Base-by-base conservation (phyloP, 2,113 vertebrate species). In the Probosciger aterrimus region DNA sequence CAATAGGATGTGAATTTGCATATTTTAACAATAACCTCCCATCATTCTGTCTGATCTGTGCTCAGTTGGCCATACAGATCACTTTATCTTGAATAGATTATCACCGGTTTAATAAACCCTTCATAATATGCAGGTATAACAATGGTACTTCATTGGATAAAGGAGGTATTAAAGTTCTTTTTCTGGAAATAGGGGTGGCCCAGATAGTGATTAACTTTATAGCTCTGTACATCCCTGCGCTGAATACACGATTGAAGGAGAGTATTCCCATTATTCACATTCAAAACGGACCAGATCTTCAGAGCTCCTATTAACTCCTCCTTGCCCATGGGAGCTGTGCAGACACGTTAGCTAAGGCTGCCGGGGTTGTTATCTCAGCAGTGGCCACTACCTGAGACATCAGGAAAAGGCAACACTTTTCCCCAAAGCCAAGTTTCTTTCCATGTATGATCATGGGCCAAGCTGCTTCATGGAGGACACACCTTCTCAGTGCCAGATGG, bases 1-100 rank as follows among this genome's bases (percentile, higher is more conserved):
- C 98, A 98, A 98, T 98, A 96, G 97, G 95, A 97, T 97, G 96
- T 96, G 97, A 98, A 98, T 98, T 98, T 98, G 97, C 98, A 98
- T 98, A 98, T 98, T 98, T 98, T 98, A 98, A 98, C 97, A 97
- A 98, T 98, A 98, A 98, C 97, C 98, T 97, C 97, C 71, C 90
- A 96, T 98, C 97, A 98, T 97, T 97, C 97, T 97, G 97, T 97
- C 98, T 98, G 97, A 97, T 97, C 92, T 88, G 74, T 84, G 90
- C 96, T 97, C 97, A 94, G 96, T 97, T 97, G 97, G 96, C 97
- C 97, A 97, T 97, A 97, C 96, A 96, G 97, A 97, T 97, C 97
- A 96, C 96, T 98, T 97, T 98, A 98, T 98, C 97, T 98, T 97
- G 98, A 97, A 98, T 97, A 92, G 93, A 97, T 97, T 97, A 98